Evolutionary conservation across 2,888 invertebrate species (phyloP), one percentile per base, ranked within the genome.

Genomic region (Hermaeophaga mercurialis): DNA sequence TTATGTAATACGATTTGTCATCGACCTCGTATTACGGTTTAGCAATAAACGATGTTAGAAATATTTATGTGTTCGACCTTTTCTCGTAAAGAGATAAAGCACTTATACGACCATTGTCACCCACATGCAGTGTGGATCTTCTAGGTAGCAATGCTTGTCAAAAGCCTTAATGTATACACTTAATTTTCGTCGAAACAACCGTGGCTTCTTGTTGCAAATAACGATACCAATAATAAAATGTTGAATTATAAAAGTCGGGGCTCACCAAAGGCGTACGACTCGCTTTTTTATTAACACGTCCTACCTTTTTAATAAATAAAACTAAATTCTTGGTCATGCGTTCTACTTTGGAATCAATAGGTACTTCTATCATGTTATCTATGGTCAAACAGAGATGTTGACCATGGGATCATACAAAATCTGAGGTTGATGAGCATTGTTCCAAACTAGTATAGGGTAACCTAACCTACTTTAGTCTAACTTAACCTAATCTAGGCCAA

Each of bases 241-340:
- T 70, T 69, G 72, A 69, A 72, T 72, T 73, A 71, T 70, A 73
- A 74, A 74, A 72, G 70, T 70, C 66, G 67, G 70, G 67, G 9
- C 14, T 14, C n/a, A 34, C 3, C 22, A 43, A 19, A 43, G 50
- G 43, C 24, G 36, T 28, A 31, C 26, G 2, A 26, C 8, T 26
- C 9, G 5, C 2, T 26, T 26, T 26, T 26, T 26, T 22, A 22
- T n/a, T n/a, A n/a, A n/a, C n/a, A n/a, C n/a, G n/a, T n/a, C n/a
- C n/a, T n/a, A n/a, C n/a, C n/a, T n/a, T n/a, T n/a, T n/a, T n/a
- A n/a, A n/a, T n/a, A n/a, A n/a, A n/a, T n/a, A n/a, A n/a, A n/a
- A n/a, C n/a, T n/a, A n/a, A n/a, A n/a, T n/a, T n/a, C n/a, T n/a
- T n/a, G n/a, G n/a, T n/a, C n/a, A n/a, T n/a, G n/a, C n/a, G n/a